Percentiles rank a stretch among this genome's conserved stretches.
These are phyloP conservation scores for Nysson spinosus DNA, from an alignment of 2,888 invertebrate species.

Conservation along the genomic window DNA sequence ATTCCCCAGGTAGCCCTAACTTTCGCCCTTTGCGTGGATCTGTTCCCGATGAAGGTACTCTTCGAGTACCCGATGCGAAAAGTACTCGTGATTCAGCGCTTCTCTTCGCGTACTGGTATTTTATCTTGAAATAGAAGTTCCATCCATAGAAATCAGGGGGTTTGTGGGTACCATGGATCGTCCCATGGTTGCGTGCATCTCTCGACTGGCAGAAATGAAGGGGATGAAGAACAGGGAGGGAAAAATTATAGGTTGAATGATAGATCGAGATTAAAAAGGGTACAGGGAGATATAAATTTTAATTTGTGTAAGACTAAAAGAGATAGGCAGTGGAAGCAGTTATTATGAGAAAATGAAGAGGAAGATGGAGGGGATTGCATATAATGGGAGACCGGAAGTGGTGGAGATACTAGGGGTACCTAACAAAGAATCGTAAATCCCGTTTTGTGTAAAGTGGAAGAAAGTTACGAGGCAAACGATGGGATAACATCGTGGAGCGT, in stretches of 20 bases:
- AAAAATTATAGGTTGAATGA: conserved; percentile 5
- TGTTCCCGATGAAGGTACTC: conserved; percentile 6
- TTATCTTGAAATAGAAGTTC: conserved; percentile 59
- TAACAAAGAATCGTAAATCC: too few relatives aligned
- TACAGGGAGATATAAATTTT: neutral
- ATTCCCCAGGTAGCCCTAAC: conserved; percentile 59
- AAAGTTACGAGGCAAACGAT: neutral
- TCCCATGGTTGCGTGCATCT: conserved; percentile 22
- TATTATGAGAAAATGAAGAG: neutral
- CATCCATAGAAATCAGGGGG: conserved; percentile 47
- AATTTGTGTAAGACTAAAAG: too few relatives aligned
- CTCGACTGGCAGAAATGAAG: conserved; percentile 20
- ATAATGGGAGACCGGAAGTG: conserved; percentile 9
- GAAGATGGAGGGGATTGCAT: neutral
- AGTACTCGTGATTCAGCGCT: conserved; percentile 36
- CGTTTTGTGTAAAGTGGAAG: conserved; percentile 3
- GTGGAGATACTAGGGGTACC: neutral
- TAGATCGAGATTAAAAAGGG: neutral
- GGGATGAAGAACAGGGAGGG: conserved; percentile 11
- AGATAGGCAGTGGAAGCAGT: neutral
- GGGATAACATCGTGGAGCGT: too few relatives aligned
- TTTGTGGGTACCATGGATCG: conserved; percentile 37
- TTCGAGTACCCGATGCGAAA: conserved; percentile 28
- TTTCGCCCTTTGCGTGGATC: conserved; percentile 42
- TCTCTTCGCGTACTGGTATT: conserved; percentile 41